Evolutionary conservation across 2,797 vertebrate species (phyloP), one percentile per base, ranked within the genome.

Genomic region (Acipenser oxyrinchus): DNA sequence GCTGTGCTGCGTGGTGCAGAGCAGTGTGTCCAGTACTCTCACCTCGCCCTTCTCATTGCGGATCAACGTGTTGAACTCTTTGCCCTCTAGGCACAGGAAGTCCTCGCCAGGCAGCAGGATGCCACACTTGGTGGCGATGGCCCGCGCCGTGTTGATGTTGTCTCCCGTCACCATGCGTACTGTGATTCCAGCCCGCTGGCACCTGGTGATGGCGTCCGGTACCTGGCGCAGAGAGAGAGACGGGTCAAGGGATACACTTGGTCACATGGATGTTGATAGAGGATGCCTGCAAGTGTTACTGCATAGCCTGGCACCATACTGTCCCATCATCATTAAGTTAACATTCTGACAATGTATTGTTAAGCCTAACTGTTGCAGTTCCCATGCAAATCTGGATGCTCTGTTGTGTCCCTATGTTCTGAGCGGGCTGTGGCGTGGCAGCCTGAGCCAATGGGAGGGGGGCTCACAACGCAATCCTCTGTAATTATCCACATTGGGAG

Each of bases 121-220:
- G 76, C 95, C 94, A 58, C 97, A 98, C 80, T 98, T 98, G 74
- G 91, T 92, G 66, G 97, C 95, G 0, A 99, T 99, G 82, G 97
- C 96, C 0, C 96, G 91, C 15, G 97, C 97, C 0, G 97, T 99
- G 83, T 98, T 98, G 85, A 99, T 93, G 77, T 99, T 99, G 87
- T 99, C 97, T 23, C 97, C 97, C 0, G 97, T 99, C 68, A 99
- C 96, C 97, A 99, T 99, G 6, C 97, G 88, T 1, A 99, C 96
- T 0, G 95, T 97, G 79, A 99, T 99, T 9, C 97, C 97, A 0
- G 97, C 95, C 1, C 84, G 18, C 51, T 48, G 9, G 52, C 8
- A 12, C 8, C 52, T 8, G 12, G 8, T 53, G 8, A 53, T 53
- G 52, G 52, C 8, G 12, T 8, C 52, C 12, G 52, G 52, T 8